A percentile compares a stretch with the other conserved stretches of the same genome.
These are phyloP conservation scores for Parnassius smintheus DNA, from an alignment of 2,888 invertebrate genomes.

Conservation along the genomic window DNA sequence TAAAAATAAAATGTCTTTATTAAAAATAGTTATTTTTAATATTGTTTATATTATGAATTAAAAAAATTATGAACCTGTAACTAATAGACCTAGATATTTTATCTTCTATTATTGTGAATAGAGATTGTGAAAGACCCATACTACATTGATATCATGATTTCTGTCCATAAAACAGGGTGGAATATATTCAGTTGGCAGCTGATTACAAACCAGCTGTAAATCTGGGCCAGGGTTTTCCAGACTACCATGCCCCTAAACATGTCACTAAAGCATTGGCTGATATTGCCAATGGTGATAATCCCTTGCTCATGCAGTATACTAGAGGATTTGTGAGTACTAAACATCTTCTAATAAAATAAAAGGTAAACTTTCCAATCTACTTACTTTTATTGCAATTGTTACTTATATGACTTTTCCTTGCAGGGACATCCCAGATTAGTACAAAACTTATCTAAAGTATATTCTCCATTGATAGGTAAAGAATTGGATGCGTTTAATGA, in stretches of 20 bases:
- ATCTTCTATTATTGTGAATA: too few relatives aligned
- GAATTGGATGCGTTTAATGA: slow-evolving; percentile 92
- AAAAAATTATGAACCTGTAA: too few relatives aligned
- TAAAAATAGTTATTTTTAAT: too few relatives aligned
- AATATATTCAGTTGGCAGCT: slow-evolving; percentile 91
- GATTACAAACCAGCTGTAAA: slow-evolving; percentile 92
- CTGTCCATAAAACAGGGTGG: slow-evolving; percentile 85
- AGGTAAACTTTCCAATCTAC: neutral
- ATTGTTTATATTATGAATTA: too few relatives aligned
- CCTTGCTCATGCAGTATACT: slow-evolving; percentile 94
- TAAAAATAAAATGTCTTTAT: too few relatives aligned
- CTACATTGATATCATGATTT: too few relatives aligned
- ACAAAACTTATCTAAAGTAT: slow-evolving; percentile 90
- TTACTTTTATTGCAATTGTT: too few relatives aligned
- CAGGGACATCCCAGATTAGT: slow-evolving; percentile 96
- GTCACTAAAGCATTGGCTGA: slow-evolving; percentile 88
- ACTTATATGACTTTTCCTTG: slow-evolving; percentile 35
- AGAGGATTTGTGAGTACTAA: slow-evolving; percentile 91
- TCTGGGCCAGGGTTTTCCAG: slow-evolving; percentile 97
- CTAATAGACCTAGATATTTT: too few relatives aligned
- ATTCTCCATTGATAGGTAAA: slow-evolving; percentile 87
- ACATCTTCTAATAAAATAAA: slow-evolving; percentile 1
- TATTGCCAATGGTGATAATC: slow-evolving; percentile 85
- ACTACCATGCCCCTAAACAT: slow-evolving; percentile 92
- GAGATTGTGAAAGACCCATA: too few relatives aligned